Conservation (phyloP, 30 jellyfish, hydroid and myxozoan genomes). For the Aurelia coerulea region DNA sequence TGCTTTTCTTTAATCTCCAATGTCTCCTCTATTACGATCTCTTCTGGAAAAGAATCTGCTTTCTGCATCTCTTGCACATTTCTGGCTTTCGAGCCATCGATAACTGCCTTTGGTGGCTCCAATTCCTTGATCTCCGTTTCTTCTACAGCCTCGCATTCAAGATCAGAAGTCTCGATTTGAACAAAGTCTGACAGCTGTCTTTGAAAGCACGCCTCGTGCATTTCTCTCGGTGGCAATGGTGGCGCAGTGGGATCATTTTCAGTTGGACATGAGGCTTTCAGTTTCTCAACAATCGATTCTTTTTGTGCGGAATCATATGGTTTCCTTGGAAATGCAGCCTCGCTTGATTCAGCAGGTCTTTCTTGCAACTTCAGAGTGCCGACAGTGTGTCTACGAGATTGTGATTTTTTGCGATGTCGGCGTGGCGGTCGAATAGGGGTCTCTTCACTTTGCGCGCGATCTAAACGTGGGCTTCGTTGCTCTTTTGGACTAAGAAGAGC, state of each 20-base stretch:
- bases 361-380: slow-evolving; percentile 6
- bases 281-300: not conserved
- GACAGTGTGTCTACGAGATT: slow-evolving; percentile 64
- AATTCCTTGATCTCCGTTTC: not conserved
- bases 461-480: slow-evolving; percentile 17
- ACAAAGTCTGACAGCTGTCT: slow-evolving; percentile 35
- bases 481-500: slow-evolving; percentile 61
- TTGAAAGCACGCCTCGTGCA: not conserved
- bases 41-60: no score
- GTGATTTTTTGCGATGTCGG: slow-evolving; percentile 32
- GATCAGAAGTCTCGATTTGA: slow-evolving; percentile 10
- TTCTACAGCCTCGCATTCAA: slow-evolving; percentile 5
- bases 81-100: no score
- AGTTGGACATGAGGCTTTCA: not conserved
- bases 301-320: slow-evolving; percentile 25
- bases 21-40: no score
- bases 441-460: slow-evolving; percentile 40
- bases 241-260: slow-evolving; percentile 23
- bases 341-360: not conserved
- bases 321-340: not conserved
- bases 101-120: not conserved
- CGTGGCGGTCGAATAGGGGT: slow-evolving; percentile 78
- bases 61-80: no score
- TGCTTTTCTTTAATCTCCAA: not conserved
- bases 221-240: slow-evolving; percentile 52